phyloP scores from a whole-genome alignment of 2,888 invertebrate species.

The Leptopterna dolabrata region DNA sequence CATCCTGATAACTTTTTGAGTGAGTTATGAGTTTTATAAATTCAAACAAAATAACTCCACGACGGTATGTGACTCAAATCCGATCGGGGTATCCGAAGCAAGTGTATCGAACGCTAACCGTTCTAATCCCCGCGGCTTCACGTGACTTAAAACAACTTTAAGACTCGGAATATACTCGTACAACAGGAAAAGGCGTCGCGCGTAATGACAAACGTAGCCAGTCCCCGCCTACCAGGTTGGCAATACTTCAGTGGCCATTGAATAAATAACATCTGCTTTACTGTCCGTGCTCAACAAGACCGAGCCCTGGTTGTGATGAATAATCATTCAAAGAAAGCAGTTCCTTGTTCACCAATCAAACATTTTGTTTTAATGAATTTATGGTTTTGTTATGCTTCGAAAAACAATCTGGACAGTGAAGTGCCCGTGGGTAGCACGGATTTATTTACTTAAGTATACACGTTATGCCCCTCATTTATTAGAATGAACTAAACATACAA shows the following conservation, averaged over 20 bases:
- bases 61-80: neutral
- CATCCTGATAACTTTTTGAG: neutral
- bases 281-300: constrained; percentile 7
- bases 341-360: neutral
- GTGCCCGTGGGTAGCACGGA: neutral
- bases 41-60: too few relatives aligned
- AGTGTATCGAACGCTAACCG: neutral
- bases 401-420: neutral
- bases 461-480: too few relatives aligned
- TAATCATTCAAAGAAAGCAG: constrained; percentile 6
- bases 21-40: too few relatives aligned
- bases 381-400: neutral
- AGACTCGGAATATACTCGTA: neutral
- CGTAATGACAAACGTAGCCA: neutral
- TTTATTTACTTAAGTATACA: neutral
- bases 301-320: neutral
- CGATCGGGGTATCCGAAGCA: neutral
- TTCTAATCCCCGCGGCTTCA: neutral
- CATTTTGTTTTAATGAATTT: constrained; percentile 3
- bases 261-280: constrained; percentile 11
- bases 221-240: constrained; percentile 11
- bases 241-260: neutral
- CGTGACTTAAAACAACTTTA: neutral
- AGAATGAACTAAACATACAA: too few relatives aligned
- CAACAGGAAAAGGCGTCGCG: neutral